Conservation (phyloP, 2,797 vertebrate genomes). For the Pseudomugil tenellus region DNA sequence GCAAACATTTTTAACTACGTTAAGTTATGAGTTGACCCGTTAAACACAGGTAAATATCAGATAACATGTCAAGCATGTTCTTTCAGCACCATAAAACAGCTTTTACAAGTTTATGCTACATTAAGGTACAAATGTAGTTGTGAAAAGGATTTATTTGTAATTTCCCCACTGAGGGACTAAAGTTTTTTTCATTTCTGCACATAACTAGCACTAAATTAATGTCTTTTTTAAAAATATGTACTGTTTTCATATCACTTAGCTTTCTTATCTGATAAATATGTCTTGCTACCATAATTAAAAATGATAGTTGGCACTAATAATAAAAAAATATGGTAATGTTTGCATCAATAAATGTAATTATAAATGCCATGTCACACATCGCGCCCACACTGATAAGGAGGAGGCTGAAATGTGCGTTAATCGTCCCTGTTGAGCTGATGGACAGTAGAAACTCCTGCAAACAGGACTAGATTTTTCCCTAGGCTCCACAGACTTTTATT, state of each 20-base stretch:
- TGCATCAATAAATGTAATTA: not conserved
- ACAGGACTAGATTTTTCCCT: not conserved
- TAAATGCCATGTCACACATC: not conserved
- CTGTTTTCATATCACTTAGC: not conserved
- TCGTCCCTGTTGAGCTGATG: not conserved
- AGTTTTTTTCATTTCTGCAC: too few relatives aligned
- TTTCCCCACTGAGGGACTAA: too few relatives aligned
- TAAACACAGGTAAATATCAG: not conserved
- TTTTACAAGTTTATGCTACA: not conserved
- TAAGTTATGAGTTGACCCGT: not conserved
- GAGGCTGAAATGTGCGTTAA: not conserved
- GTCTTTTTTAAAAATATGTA: not conserved
- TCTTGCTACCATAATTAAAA: not conserved
- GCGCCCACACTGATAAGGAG: not conserved
- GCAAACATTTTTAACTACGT: not conserved
- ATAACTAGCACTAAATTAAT: not conserved
- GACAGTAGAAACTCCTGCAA: not conserved
- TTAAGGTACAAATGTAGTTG: not conserved
- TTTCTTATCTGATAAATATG: not conserved
- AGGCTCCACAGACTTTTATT: slow-evolving; percentile 1
- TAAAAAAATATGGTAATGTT: not conserved
- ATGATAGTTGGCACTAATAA: not conserved
- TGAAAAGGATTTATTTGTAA: not conserved
- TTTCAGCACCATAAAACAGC: not conserved
- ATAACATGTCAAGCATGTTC: not conserved